Evolutionary conservation across 2,888 invertebrate species (phyloP).

Genomic region (Agrilus cyanescens): DNA sequence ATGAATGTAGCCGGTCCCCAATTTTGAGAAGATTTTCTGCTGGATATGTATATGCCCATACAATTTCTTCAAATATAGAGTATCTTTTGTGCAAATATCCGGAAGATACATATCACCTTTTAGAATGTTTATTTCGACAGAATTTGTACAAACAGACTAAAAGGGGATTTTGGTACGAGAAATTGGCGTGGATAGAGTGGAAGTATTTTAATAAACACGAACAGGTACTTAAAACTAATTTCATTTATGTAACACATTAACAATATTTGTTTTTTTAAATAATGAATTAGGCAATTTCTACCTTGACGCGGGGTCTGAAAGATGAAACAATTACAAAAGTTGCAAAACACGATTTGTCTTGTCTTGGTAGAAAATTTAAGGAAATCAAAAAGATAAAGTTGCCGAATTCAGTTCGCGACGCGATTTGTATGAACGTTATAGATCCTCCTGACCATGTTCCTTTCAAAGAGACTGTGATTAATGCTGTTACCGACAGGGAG

Average conservation of each 20-base stretch:
- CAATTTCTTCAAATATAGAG: constrained; percentile 18
- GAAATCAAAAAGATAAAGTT: too few species aligned
- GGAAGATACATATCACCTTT: constrained; percentile 19
- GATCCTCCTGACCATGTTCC: too few species aligned
- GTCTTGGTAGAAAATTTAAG: too few species aligned
- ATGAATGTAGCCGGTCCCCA: constrained; percentile 7
- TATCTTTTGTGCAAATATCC: constrained; percentile 16
- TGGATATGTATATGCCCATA: constrained; percentile 15
- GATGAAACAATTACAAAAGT: background rate
- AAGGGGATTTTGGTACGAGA: constrained; percentile 23
- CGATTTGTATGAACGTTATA: too few species aligned
- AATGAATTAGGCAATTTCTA: background rate
- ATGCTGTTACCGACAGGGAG: too few species aligned
- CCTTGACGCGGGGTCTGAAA: background rate
- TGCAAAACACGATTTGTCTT: too few species aligned
- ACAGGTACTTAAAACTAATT: constrained; percentile 8
- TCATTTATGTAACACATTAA: too few species aligned
- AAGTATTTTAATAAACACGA: constrained; percentile 16
- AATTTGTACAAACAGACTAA: constrained; percentile 14
- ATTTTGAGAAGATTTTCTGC: constrained; percentile 23
- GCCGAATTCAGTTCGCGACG: too few species aligned
- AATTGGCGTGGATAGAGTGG: constrained; percentile 17
- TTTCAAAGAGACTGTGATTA: too few species aligned
- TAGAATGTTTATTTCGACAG: constrained; percentile 20
- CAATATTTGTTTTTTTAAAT: too few species aligned